Base-by-base conservation (phyloP, 2,797 vertebrate species). In the Lycodopsis pacificus region DNA sequence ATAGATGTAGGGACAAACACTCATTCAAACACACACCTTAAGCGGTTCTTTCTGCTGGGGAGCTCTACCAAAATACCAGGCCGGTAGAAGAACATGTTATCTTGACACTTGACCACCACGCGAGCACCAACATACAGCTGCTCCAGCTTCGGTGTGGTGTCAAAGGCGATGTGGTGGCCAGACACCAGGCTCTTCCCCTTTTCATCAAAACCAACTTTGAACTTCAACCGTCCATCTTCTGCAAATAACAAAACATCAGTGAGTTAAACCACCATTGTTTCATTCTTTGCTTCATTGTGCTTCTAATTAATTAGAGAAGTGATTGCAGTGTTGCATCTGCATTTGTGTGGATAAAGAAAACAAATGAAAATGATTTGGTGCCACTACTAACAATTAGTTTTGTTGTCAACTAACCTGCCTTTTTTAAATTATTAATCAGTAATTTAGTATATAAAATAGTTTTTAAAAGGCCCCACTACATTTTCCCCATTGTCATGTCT, bases 191-290 rank as follows among this genome's bases (percentile, higher is more conserved):
- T 96, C 88, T 95, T 97, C 0, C 96, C 97, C 77, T 96, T 97
- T 15, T 96, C 96, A 40, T 97, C 96, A 80, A 98, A 98, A 42
- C 95, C 94, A 65, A 99, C 96, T 80, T 97, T 98, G 93, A 96
- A 99, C 38, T 96, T 97, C 12, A 86, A 20, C 12, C 73, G 81
- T 19, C 89, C 89, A 9, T 83, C 83, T 20, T 88, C 83, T 92
- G 87, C 57, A 71, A 76, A 69, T 4, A 17, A 63, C 1, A 54
- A 30, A 68, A 56, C 2, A 7, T 46, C 10, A 46, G 2, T 7
- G 3, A 56, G 20, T 17, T 3, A 65, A 40, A 40, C 66, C 20
- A 20, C 4, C 2, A 25, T 1, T 8, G 13, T 20, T 1, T 67
- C 0, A 15, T 69, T 20, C 19, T 27, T n/a, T 46, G 8, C 25